Base-by-base conservation (phyloP, 2,888 invertebrate species). In the Aporophyla nigra region DNA sequence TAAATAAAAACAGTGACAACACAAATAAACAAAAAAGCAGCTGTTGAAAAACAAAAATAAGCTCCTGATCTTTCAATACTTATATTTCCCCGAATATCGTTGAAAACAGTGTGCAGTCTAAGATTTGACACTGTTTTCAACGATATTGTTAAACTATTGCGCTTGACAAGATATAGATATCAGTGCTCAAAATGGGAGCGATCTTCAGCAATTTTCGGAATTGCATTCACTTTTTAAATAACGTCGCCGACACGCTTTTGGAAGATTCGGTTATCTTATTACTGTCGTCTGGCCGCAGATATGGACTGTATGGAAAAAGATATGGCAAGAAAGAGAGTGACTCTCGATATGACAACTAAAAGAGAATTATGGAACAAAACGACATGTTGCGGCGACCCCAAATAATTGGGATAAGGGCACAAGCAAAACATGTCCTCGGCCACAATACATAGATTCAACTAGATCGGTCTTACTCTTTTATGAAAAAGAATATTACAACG, bases 21-120 rank as follows among this genome's bases (percentile, higher is more conserved):
- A 53, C 4, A 65, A 33, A 72, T 3, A 21, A 63, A 70, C 14
- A 51, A 68, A 76, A 27, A 78, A 79, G 77, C 79, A 33, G 43
- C 33, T 21, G 7, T 19, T 49, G 0, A 40, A 51, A 63, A 51
- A 12, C 0, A 24, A 56, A 65, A 58, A 40, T 14, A 80, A 73
- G 73, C 73, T 65, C n/a, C 40, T 59, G 24, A 24, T 5, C 5
- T 43, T 77, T 40, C 0, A 62, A 27, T 40, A 61, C 14, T 49
- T 2, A 1, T 33, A 16, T 61, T 27, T 27, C 10, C 19, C 14
- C 19, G 2, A n/a, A 6, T 33, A 16, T 24, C 7, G 1, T 43
- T 59, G 46, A 2, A 43, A 33, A 24, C 14, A 27, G 16, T 12
- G 4, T 40, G 16, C 24, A n/a, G 4, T n/a, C 6, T 58, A 14